Evolutionary conservation across 2,888 invertebrate species (phyloP).

Genomic region (Noctuana brunneofusca): DNA sequence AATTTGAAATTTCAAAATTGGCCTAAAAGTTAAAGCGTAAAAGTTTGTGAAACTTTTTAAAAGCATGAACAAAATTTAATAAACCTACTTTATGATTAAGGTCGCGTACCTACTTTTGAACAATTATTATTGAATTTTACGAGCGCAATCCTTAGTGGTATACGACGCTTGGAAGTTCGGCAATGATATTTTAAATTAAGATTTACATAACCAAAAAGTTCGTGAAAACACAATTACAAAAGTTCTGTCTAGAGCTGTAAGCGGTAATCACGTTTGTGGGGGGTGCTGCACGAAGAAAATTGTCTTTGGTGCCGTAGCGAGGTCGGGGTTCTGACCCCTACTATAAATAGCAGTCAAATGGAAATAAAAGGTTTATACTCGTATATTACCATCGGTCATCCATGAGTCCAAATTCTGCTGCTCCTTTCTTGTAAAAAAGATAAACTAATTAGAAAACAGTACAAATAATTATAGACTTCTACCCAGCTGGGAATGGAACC

Average conservation of each 20-base stretch:
- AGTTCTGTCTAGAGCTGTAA: constrained; percentile 73
- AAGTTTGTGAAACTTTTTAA: background rate
- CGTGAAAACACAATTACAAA: constrained; percentile 74
- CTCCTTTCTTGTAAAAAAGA: no score
- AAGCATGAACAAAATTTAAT: background rate
- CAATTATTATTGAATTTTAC: constrained; percentile 6
- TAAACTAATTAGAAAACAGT: no score
- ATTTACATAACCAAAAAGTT: constrained; percentile 73
- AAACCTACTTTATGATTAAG: constrained; percentile 5
- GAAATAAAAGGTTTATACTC: background rate
- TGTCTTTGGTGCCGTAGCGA: constrained; percentile 70
- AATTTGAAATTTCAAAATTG: background rate
- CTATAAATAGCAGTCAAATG: constrained; percentile 10
- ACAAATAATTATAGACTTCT: no score
- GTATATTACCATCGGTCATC: no score
- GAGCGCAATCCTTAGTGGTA: constrained; percentile 7
- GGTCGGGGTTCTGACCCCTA: constrained; percentile 40
- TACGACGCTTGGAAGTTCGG: constrained; percentile 40
- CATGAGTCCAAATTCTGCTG: no score
- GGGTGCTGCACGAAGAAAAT: constrained; percentile 69
- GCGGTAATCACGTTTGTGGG: constrained; percentile 74
- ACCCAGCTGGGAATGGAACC: no score
- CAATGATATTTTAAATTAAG: constrained; percentile 65
- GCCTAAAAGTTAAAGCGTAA: background rate
- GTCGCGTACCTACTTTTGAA: constrained; percentile 3